Percentiles rank a stretch among this genome's conserved stretches.
Conservation (phyloP, 2,888 invertebrate genomes). For the Tetragonisca angustula region DNA sequence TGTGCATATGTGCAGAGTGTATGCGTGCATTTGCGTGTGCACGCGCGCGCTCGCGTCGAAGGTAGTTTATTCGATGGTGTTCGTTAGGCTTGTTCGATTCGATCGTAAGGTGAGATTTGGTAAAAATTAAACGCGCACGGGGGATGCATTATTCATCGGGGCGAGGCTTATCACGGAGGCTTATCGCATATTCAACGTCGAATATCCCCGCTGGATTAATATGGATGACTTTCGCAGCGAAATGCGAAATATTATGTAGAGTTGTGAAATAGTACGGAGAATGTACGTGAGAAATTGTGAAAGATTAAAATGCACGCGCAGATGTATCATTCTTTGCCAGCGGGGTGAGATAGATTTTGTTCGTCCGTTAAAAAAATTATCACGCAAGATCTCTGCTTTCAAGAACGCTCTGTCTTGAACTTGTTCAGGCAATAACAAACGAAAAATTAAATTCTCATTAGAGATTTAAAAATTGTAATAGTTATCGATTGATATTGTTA, state of each 20-base stretch:
- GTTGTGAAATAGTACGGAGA: not conserved
- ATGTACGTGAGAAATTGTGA: not conserved
- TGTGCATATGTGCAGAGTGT: too few relatives aligned
- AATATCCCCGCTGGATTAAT: constrained; percentile 25
- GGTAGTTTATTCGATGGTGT: too few relatives aligned
- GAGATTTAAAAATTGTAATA: not conserved
- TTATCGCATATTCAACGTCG: constrained; percentile 37
- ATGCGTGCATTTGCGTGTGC: not conserved
- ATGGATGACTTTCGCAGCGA: constrained; percentile 7
- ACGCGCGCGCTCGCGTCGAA: too few relatives aligned
- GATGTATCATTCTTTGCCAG: not conserved
- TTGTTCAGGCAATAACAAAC: too few relatives aligned
- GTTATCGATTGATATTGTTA: not conserved
- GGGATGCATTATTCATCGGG: constrained; percentile 34
- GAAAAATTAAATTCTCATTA: not conserved
- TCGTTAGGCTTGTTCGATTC: not conserved
- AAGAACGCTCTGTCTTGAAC: not conserved
- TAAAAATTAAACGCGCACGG: constrained; percentile 16
- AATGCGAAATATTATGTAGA: not conserved
- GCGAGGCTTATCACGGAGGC: not conserved
- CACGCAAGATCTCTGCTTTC: not conserved
- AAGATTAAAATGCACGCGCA: not conserved
- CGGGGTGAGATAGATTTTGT: not conserved
- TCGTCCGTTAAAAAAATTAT: not conserved
- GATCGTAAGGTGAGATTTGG: constrained; percentile 15